Percentiles rank a stretch among this genome's conserved stretches.
These are phyloP conservation scores for Hofmannophila pseudospretella DNA, from an alignment of 2,888 invertebrate species.

Conservation along the genomic window DNA sequence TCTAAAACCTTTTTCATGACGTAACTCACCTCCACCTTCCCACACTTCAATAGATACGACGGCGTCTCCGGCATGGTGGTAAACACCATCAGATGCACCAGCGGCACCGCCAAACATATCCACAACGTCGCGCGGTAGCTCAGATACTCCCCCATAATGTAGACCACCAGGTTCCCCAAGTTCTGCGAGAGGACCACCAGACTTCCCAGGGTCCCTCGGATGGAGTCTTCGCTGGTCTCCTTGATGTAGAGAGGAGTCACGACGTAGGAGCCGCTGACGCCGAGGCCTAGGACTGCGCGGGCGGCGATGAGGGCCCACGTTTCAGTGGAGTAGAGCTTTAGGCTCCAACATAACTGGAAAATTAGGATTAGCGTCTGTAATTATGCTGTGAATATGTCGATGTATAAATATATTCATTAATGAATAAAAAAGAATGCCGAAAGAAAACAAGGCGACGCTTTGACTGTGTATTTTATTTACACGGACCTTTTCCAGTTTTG, in stretches of 20 bases:
- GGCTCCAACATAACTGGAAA: constrained; percentile 55
- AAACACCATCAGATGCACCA: constrained; percentile 58
- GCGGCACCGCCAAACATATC: constrained; percentile 58
- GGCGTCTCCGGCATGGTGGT: constrained; percentile 68
- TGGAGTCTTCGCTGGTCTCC: constrained; percentile 66
- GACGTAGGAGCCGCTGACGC: constrained; percentile 63
- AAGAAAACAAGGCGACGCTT: no score
- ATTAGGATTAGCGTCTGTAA: background rate
- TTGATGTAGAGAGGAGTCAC: constrained; percentile 69
- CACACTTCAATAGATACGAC: constrained; percentile 58
- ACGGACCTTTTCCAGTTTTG: no score
- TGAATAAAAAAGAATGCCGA: no score
- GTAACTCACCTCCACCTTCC: constrained; percentile 62
- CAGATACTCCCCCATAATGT: constrained; percentile 60
- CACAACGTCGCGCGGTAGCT: constrained; percentile 58
- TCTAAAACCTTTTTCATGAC: no score
- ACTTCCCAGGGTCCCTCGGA: constrained; percentile 60
- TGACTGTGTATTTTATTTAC: no score
- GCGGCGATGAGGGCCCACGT: constrained; percentile 67
- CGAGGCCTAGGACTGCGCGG: constrained; percentile 57
- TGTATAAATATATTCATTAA: no score
- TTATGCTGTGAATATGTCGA: no score
- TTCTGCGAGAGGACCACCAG: constrained; percentile 64
- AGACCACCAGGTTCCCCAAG: constrained; percentile 49
- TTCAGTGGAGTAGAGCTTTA: constrained; percentile 61